phyloP scores from a whole-genome alignment of 2,888 invertebrate species.

The Dryococelus australis region DNA sequence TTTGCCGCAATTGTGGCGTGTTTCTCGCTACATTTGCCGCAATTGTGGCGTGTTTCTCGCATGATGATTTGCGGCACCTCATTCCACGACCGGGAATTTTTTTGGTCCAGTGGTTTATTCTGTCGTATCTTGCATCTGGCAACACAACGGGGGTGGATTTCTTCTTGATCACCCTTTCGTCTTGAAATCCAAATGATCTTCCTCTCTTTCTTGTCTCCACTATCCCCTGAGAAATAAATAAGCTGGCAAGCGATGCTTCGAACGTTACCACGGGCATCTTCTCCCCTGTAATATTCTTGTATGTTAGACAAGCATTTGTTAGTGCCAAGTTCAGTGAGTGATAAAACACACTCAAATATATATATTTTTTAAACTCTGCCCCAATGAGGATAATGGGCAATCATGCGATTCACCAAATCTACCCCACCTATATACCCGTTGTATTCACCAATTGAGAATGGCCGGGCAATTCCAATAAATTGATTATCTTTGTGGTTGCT shows the following conservation, averaged over 20 bases:
- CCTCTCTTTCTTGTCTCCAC: not conserved
- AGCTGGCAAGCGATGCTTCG: not conserved
- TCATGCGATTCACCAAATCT: too few relatives aligned
- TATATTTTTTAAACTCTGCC: not conserved
- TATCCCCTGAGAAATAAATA: not conserved
- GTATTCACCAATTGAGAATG: too few relatives aligned
- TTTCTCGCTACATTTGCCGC: too few relatives aligned
- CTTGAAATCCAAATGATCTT: not conserved
- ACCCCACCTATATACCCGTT: too few relatives aligned
- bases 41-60: too few relatives aligned
- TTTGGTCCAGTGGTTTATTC: not conserved
- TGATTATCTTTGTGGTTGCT: too few relatives aligned
- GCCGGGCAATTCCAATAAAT: too few relatives aligned
- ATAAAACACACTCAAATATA: not conserved
- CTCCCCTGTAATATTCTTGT: constrained; percentile 1
- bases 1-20: too few relatives aligned
- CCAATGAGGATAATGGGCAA: too few relatives aligned
- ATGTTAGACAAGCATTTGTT: not conserved
- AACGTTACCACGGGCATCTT: not conserved
- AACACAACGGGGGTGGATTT: not conserved
- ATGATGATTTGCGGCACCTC: not conserved
- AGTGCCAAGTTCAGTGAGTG: not conserved
- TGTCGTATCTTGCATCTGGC: not conserved
- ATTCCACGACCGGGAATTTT: not conserved
- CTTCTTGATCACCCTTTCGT: not conserved